phyloP scores from a whole-genome alignment of 2,113 vertebrate species.

The Eudorcas thomsonii region DNA sequence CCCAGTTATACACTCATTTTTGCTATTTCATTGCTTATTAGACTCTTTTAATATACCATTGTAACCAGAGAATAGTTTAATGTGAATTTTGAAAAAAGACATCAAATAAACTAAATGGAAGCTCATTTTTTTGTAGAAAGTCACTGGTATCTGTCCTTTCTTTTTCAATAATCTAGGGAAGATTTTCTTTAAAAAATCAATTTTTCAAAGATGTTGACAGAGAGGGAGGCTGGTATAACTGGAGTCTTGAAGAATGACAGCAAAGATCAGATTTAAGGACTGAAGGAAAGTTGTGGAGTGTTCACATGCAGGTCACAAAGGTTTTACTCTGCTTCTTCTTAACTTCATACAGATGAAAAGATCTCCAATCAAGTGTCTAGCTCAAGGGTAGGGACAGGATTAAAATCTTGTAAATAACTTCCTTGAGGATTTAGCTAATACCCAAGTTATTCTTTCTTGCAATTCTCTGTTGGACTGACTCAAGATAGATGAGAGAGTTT shows the following conservation, averaged over 20 bases:
- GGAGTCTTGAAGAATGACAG: background rate
- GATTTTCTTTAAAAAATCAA: background rate
- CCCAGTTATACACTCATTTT: background rate
- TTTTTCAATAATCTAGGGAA: background rate
- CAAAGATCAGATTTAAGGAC: background rate
- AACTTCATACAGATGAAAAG: background rate
- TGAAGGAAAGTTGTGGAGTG: background rate
- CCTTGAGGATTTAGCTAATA: rapidly evolving
- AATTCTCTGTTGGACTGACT: background rate
- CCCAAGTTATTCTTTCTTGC: background rate
- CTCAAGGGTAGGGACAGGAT: background rate
- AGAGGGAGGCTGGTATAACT: background rate
- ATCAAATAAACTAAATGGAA: background rate
- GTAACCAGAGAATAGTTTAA: background rate
- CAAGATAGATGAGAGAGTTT: background rate
- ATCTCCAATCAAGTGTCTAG: background rate
- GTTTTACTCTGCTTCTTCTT: background rate
- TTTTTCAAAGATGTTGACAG: background rate
- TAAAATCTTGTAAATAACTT: background rate
- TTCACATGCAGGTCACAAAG: background rate
- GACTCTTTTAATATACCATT: background rate
- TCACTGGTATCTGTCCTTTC: background rate
- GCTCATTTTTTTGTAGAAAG: background rate
- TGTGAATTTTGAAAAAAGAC: background rate
- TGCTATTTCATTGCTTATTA: background rate